Evolutionary conservation across 2,113 vertebrate genomes (phyloP).

Genomic region (Carettochelys insculpta): DNA sequence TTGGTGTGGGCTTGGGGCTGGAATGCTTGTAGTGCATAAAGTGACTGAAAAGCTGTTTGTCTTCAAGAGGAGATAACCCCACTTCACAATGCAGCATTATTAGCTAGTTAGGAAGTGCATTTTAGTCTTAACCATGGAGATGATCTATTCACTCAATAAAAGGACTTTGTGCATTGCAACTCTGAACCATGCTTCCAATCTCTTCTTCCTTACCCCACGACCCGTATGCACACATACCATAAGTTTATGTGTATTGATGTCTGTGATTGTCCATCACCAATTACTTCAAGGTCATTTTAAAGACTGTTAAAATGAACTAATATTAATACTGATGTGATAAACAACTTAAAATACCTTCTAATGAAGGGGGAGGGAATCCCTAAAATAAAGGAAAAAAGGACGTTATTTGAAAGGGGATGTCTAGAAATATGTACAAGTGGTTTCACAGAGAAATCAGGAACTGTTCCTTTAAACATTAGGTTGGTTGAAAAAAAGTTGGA

Average conservation of each 20-base stretch:
- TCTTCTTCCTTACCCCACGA: background rate
- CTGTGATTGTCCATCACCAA: background rate
- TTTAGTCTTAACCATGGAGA: background rate
- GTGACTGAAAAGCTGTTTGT: constrained; percentile 47
- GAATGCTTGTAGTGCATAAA: constrained; percentile 40
- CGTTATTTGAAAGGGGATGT: background rate
- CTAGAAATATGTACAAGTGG: background rate
- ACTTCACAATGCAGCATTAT: constrained; percentile 18
- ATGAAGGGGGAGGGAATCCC: background rate
- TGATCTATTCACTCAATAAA: background rate
- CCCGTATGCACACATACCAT: background rate
- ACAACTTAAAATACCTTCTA: background rate
- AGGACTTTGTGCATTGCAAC: background rate
- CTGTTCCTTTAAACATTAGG: background rate
- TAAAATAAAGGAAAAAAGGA: background rate
- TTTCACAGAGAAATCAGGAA: background rate
- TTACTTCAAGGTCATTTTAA: background rate
- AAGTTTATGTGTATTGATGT: background rate
- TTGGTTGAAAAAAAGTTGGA: background rate
- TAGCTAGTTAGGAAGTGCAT: constrained; percentile 14
- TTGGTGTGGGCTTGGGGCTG: constrained; percentile 26
- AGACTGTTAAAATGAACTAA: background rate
- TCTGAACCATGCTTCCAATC: background rate
- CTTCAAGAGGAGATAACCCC: constrained; percentile 21
- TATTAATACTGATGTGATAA: background rate